These are phyloP conservation scores for Trogon melanurus DNA, from an alignment of 2,113 vertebrate genomes.

Conservation along the genomic window DNA sequence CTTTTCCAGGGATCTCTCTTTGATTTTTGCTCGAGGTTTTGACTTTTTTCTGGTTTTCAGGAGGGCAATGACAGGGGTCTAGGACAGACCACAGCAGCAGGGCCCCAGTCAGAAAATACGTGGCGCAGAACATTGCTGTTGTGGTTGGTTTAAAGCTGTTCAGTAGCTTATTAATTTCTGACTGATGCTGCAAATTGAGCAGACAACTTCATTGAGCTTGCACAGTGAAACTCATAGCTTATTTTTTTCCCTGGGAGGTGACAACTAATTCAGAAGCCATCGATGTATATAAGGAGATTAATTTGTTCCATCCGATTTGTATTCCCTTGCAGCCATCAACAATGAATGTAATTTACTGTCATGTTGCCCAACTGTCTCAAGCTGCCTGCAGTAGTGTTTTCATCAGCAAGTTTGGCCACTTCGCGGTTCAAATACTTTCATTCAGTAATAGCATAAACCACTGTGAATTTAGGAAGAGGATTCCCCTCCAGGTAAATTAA, in stretches of 20 bases:
- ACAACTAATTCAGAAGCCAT: conserved; percentile 70
- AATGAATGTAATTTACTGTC: conserved; percentile 67
- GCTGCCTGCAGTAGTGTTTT: conserved; percentile 36
- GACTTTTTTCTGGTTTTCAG: not conserved
- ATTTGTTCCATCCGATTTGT: conserved; percentile 68
- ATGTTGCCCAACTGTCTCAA: conserved; percentile 61
- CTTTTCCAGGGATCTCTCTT: not conserved
- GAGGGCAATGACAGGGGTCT: not conserved
- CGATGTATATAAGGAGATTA: conserved; percentile 62
- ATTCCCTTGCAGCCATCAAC: conserved; percentile 61
- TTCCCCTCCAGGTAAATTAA: not conserved
- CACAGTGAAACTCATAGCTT: conserved; percentile 21
- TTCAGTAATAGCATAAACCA: conserved; percentile 2
- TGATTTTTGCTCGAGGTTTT: not conserved
- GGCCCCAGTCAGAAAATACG: not conserved
- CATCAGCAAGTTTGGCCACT: conserved; percentile 56
- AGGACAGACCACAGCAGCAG: not conserved
- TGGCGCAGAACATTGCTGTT: not conserved
- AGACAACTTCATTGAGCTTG: conserved; percentile 64
- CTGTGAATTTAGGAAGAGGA: not conserved
- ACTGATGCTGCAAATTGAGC: conserved; percentile 24
- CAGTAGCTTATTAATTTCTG: conserved; percentile 57
- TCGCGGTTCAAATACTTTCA: conserved; percentile 51
- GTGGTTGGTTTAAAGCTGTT: conserved; percentile 32
- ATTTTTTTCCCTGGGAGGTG: conserved; percentile 28